These are phyloP conservation scores for Phoxinus phoxinus DNA, from an alignment of 2,113 vertebrate genomes.

Conservation along the genomic window DNA sequence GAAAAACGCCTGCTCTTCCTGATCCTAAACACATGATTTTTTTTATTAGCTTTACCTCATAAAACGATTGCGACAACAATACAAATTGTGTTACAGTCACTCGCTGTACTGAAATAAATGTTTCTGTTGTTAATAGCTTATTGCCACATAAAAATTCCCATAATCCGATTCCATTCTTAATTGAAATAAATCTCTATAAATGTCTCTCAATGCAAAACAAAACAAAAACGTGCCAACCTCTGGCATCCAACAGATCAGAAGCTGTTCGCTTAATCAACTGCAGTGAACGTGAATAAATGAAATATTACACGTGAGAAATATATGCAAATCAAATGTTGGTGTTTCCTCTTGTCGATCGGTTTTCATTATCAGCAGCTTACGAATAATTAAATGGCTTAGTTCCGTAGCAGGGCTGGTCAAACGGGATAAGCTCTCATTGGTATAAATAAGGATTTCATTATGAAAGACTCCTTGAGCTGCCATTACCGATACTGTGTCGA, in stretches of 20 bases:
- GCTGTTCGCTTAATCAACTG: conserved; percentile 2
- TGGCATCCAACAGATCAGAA: background rate
- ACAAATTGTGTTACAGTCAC: background rate
- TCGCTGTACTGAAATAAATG: background rate
- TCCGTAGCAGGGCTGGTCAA: conserved; percentile 25
- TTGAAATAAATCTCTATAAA: conserved; percentile 14
- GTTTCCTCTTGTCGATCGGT: conserved; percentile 25
- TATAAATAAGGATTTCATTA: conserved; percentile 43
- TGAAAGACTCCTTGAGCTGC: conserved; percentile 11
- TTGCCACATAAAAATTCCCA: background rate
- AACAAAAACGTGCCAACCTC: conserved; percentile 12
- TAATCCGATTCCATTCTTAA: conserved; percentile 22
- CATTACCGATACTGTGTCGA: background rate
- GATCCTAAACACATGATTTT: conserved; percentile 79
- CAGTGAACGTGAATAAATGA: background rate
- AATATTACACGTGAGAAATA: conserved; percentile 10
- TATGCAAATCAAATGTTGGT: conserved; percentile 40
- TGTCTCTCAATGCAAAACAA: background rate
- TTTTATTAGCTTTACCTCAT: background rate
- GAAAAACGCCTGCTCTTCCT: conserved; percentile 97
- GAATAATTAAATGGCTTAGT: conserved; percentile 45
- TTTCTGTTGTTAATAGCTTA: background rate
- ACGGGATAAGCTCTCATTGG: conserved; percentile 34
- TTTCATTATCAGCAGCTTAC: conserved; percentile 54
- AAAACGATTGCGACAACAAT: background rate